Evolutionary conservation across 2,888 invertebrate species (phyloP).

Genomic region (Brachyptera risi): DNA sequence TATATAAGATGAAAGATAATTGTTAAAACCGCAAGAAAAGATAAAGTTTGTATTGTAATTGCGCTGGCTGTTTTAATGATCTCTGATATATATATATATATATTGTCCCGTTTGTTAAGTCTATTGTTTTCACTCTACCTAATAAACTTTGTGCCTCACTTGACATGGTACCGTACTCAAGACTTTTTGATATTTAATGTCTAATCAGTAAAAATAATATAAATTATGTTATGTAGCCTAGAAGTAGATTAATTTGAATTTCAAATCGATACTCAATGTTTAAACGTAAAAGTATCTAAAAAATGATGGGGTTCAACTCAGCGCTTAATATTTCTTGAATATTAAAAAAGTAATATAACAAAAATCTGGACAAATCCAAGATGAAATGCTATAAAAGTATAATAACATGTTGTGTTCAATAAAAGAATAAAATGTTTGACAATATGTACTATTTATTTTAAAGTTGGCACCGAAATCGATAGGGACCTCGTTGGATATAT

Average conservation of each 20-base stretch:
- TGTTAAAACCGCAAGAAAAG: conserved; percentile 28
- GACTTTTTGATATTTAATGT: conserved; percentile 40
- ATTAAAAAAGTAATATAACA: conserved; percentile 30
- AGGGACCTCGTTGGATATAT: too few species aligned
- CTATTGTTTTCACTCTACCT: conserved; percentile 35
- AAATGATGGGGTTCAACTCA: conserved; percentile 33
- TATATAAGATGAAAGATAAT: conserved; percentile 22
- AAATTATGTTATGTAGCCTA: too few species aligned
- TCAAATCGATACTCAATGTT: conserved; percentile 34
- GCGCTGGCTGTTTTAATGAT: conserved; percentile 27
- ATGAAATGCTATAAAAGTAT: not conserved
- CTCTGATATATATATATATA: conserved; percentile 16
- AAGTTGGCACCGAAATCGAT: too few species aligned
- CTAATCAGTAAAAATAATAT: conserved; percentile 29
- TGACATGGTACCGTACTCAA: conserved; percentile 40
- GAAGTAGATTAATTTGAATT: too few species aligned
- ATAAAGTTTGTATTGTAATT: conserved; percentile 24
- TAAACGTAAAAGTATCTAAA: too few species aligned
- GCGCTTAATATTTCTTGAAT: conserved; percentile 10
- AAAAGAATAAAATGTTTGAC: conserved; percentile 35
- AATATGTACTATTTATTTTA: conserved; percentile 18
- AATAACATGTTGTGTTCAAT: conserved; percentile 36
- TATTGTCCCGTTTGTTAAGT: conserved; percentile 33
- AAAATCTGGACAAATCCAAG: conserved; percentile 25
- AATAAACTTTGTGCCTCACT: conserved; percentile 41